Base-by-base conservation (phyloP, 1,140 invertebrate species). In the Drosophila burlai region DNA sequence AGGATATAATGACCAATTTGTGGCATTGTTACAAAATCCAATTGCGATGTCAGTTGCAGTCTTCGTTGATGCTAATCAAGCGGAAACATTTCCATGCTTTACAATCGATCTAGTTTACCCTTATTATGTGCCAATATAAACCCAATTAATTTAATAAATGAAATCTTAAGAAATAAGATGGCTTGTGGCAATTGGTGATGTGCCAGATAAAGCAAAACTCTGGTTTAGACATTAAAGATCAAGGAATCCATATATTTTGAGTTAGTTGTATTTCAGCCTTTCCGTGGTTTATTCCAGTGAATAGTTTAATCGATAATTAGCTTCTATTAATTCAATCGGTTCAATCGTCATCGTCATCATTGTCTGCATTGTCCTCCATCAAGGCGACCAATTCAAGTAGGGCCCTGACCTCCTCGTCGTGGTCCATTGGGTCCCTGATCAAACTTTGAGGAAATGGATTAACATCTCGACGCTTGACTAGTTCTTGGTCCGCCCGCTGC, bases 401-500 rank as follows among this genome's bases (percentile, higher is more conserved):
- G 11, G 31, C 31, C 40, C 15, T 21, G 2, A 45, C 16, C 11
- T 18, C 46, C 10, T 72, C 46, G 15, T 58, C 42, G 26, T n/a
- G 11, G 18, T 2, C 13, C 10, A 11, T 8, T 11, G n/a, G n/a
- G 13, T 52, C 38, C 38, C 36, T 38, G 24, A 36, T 42, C 11
- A 60, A 38, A 34, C 38, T 38, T 31, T 26, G 8, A 0, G n/a
- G 46, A 10, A 60, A 60, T 11, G 54, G 54, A 10, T 60, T 42
- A 15, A 60, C 36, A n/a, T 38, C 8, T 24, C 24, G 29, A 13
- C 42, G 50, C 40, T 43, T 66, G 18, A 21, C n/a, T 16, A 58
- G 40, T 8, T 63, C 29, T 16, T 50, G n/a, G 11, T 58, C 21
- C 4, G 55, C 64, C 0, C 81, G 66, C n/a, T 50, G 42, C 11